A percentile compares a stretch with the other conserved stretches of the same genome.
Evolutionary conservation across 2,888 invertebrate species (phyloP).

Genomic region (Cetonia aurata): DNA sequence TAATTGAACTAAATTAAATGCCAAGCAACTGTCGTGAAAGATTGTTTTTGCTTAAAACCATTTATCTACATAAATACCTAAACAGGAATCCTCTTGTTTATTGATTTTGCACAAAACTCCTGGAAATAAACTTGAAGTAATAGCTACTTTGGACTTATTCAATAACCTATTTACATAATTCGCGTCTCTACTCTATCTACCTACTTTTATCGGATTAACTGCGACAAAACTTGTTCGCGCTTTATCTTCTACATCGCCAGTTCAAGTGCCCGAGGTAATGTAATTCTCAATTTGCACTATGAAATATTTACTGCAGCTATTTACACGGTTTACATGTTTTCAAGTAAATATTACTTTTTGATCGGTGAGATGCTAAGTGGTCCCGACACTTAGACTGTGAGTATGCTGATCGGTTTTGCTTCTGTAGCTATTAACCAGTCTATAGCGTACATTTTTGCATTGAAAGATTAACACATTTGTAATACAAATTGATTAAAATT

Average conservation of each 20-base stretch:
- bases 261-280: background rate
- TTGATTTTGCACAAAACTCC: too few relatives aligned
- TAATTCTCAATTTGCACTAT: background rate
- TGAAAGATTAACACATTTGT: too few relatives aligned
- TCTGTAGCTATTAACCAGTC: background rate
- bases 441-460: background rate
- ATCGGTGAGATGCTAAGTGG: background rate
- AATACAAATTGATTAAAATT: too few relatives aligned
- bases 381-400: background rate
- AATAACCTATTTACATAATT: slow-evolving; percentile 5
- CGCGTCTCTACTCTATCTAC: background rate
- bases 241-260: background rate
- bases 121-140: background rate
- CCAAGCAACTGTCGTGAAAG: too few relatives aligned
- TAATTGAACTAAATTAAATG: too few relatives aligned
- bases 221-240: background rate
- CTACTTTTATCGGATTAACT: slow-evolving; percentile 2
- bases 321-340: background rate
- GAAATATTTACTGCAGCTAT: background rate
- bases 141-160: background rate
- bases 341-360: background rate
- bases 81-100: too few relatives aligned
- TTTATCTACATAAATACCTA: too few relatives aligned
- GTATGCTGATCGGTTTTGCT: background rate
- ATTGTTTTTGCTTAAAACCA: too few relatives aligned